Conservation (phyloP, 2,113 vertebrate species). For the Cinclus mexicanus region DNA sequence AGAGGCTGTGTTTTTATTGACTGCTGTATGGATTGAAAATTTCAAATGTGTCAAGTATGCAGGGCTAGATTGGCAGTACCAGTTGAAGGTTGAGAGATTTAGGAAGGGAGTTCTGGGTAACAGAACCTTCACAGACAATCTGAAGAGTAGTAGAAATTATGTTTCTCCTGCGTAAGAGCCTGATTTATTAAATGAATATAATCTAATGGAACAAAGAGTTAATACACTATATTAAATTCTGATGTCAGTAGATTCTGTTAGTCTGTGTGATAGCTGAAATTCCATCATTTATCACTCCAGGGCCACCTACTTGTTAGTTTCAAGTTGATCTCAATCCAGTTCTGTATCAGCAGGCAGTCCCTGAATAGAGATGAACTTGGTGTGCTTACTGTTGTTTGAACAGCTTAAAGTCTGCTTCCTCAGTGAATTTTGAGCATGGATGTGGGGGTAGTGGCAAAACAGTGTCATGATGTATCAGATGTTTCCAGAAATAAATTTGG, state of each 20-base stretch:
- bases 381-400: not conserved
- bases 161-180: not conserved
- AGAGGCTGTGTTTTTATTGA: not conserved
- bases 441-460: not conserved
- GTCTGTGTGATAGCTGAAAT: not conserved
- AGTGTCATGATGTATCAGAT: not conserved
- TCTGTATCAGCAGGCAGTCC: not conserved
- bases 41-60: not conserved
- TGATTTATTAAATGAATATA: not conserved
- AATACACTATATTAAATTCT: not conserved
- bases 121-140: not conserved
- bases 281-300: not conserved
- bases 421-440: not conserved
- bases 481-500: conserved; percentile 40
- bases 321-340: not conserved
- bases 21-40: not conserved
- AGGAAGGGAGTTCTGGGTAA: not conserved
- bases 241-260: not conserved
- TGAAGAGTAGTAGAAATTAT: not conserved
- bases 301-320: not conserved
- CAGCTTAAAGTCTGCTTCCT: not conserved
- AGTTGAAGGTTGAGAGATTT: not conserved
- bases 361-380: not conserved
- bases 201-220: not conserved
- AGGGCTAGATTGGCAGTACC: not conserved